phyloP scores from a whole-genome alignment of 2,888 invertebrate species.

The Stenchaetothrips biformis region DNA sequence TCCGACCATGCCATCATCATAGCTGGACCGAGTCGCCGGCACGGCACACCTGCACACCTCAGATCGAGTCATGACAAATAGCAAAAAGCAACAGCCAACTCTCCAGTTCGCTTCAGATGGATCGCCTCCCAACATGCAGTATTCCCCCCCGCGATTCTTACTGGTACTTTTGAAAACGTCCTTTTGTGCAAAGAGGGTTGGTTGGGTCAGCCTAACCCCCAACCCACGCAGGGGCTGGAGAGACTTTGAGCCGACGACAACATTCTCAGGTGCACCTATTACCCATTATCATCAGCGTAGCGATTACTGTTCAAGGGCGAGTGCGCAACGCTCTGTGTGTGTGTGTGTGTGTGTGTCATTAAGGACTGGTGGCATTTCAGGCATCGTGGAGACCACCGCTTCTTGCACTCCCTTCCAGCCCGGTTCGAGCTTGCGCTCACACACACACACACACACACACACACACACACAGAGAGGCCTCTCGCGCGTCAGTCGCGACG shows the following conservation, averaged over 20 bases:
- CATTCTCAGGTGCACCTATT: conserved; percentile 24
- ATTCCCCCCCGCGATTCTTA: too few relatives aligned
- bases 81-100: neutral
- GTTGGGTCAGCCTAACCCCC: neutral
- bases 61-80: neutral
- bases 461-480: too few relatives aligned
- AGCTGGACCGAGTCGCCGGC: too few relatives aligned
- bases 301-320: conserved; percentile 18
- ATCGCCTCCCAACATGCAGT: neutral
- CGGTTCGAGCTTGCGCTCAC: neutral
- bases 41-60: neutral
- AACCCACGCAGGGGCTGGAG: neutral
- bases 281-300: conserved; percentile 22
- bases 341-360: conserved; percentile 21
- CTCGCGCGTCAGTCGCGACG: too few relatives aligned
- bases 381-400: conserved; percentile 15
- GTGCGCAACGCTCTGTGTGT: neutral
- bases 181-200: too few relatives aligned
- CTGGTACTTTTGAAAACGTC: too few relatives aligned
- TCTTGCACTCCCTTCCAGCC: neutral
- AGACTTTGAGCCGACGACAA: neutral
- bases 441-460: too few relatives aligned
- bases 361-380: conserved; percentile 19
- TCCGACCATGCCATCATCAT: too few relatives aligned
- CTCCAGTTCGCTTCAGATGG: neutral